Evolutionary conservation across 1,140 invertebrate genomes (phyloP), one percentile per base, ranked within the genome.

Genomic region (Drosophila parabipectinata): DNA sequence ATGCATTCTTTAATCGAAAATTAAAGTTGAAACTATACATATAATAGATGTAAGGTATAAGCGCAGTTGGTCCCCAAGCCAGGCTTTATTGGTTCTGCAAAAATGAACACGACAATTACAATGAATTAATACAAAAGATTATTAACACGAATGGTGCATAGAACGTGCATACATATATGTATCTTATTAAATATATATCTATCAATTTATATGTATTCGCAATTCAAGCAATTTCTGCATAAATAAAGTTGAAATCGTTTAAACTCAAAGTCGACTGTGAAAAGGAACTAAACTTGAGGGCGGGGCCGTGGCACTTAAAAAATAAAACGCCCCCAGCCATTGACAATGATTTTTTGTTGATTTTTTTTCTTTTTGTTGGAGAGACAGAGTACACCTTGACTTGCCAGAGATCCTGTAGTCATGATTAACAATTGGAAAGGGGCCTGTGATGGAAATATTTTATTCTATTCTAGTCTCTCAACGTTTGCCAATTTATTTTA

Each of bases 61-160:
- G 74, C 15, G 60, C 73, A 63, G 82, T 87, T 84, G 82, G 81
- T 84, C 78, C 73, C 82, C 44, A 28, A 56, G 51, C 30, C 61
- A 75, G n/a, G 52, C 52, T 24, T 48, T 3, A 26, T 39, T 18
- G 52, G 10, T 69, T 60, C 61, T 81, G 66, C 18, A 55, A 47
- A 55, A 44, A 76, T 2, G 55, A 72, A 45, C 37, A 14, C 39
- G 18, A 45, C 53, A 63, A 32, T 63, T 63, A 54, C 32, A 68
- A 69, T 39, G n/a, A 10, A 39, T 15, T 15, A 37, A 53, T 53
- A 48, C 7, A 15, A 54, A 37, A 37, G 15, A 67, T 44, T 67
- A 32, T 44, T 53, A 63, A 9, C 7, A 32, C 18, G n/a, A 66
- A 5, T 41, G 34, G 18, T 32, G 63, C 39, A 58, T 28, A 30